phyloP scores from a whole-genome alignment of 2,797 vertebrate genomes.

The Sebastes aleutianus region DNA sequence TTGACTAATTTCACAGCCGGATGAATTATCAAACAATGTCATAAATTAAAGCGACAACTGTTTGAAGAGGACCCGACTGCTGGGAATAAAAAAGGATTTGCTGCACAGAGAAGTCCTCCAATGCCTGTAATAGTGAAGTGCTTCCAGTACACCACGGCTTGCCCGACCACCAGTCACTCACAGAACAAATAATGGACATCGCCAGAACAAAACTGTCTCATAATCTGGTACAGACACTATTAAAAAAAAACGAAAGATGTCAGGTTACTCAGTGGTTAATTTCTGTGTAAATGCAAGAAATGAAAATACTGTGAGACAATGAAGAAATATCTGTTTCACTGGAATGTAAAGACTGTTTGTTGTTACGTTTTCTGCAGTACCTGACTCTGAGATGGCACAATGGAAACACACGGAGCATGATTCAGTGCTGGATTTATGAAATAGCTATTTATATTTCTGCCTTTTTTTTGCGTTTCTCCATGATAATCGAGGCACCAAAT shows the following conservation, averaged over 20 bases:
- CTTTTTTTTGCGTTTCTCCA: slow-evolving; percentile 27
- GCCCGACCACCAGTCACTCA: not conserved
- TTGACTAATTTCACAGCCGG: slow-evolving; percentile 8
- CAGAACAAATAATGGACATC: slow-evolving; percentile 11
- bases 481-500: slow-evolving; percentile 39
- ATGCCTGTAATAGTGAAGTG: slow-evolving; percentile 13
- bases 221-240: slow-evolving; percentile 10
- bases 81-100: slow-evolving; percentile 12
- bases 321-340: slow-evolving; percentile 9
- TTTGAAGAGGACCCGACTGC: slow-evolving; percentile 23
- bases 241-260: not conserved
- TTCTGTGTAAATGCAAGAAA: slow-evolving; percentile 13
- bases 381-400: slow-evolving; percentile 54
- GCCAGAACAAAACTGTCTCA: slow-evolving; percentile 30
- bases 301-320: slow-evolving; percentile 21
- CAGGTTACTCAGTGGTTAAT: slow-evolving; percentile 2
- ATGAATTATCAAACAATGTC: slow-evolving; percentile 10
- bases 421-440: slow-evolving; percentile 2
- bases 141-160: slow-evolving; percentile 27
- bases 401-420: slow-evolving; percentile 21
- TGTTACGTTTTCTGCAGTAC: slow-evolving; percentile 16
- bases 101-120: slow-evolving; percentile 15
- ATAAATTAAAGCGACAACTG: not conserved
- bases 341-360: slow-evolving; percentile 34
- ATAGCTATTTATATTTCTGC: not conserved